Conservation (phyloP, 2,888 invertebrate species). For the Lacanobia wlatinum region DNA sequence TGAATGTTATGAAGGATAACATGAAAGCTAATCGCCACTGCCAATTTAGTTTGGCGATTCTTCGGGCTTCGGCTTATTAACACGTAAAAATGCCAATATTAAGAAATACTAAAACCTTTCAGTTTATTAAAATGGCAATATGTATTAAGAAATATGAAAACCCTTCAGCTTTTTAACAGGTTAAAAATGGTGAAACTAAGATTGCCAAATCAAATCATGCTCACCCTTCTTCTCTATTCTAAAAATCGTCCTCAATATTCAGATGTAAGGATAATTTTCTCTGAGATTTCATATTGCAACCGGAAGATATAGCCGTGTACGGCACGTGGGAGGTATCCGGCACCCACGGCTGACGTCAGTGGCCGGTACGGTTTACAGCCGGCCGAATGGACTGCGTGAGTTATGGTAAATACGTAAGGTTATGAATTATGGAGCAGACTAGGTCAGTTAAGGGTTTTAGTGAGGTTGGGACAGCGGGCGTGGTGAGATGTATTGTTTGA, state of each 20-base stretch:
- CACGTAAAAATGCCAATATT: too few species aligned
- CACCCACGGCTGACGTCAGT: constrained; percentile 63
- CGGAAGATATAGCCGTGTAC: constrained; percentile 49
- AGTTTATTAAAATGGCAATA: too few species aligned
- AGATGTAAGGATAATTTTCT: constrained; percentile 50
- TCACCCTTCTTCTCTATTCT: background rate
- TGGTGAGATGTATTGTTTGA: background rate
- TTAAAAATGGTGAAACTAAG: background rate
- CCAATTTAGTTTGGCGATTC: too few species aligned
- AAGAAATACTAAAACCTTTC: too few species aligned
- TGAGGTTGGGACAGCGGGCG: background rate
- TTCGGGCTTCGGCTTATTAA: too few species aligned
- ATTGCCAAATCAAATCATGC: background rate
- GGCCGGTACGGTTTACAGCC: constrained; percentile 47
- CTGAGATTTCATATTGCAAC: constrained; percentile 53
- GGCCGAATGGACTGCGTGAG: constrained; percentile 57
- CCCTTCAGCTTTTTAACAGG: too few species aligned
- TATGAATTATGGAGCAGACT: constrained; percentile 56
- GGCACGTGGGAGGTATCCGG: constrained; percentile 61
- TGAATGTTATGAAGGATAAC: too few species aligned
- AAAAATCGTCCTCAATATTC: constrained; percentile 37
- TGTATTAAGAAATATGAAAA: too few species aligned
- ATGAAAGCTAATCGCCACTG: too few species aligned
- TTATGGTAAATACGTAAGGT: constrained; percentile 45
- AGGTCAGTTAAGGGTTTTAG: constrained; percentile 37